Conservation (phyloP, 2,797 vertebrate genomes). For the Sparus aurata region DNA sequence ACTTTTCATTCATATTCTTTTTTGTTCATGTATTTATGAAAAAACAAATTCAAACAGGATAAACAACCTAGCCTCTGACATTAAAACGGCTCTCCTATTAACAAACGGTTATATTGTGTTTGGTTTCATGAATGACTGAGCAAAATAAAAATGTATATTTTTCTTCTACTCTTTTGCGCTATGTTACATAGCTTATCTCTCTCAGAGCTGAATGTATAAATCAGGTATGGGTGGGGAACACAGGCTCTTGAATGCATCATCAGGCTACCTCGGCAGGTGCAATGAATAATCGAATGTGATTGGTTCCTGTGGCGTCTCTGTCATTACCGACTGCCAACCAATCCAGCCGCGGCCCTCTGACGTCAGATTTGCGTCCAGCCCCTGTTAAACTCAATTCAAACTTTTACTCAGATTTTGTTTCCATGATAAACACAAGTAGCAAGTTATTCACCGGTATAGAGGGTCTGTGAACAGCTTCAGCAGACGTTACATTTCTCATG, state of each 20-base stretch:
- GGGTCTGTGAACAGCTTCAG: background rate
- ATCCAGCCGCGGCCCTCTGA: constrained; percentile 3
- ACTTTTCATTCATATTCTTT: background rate
- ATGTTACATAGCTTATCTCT: too few relatives aligned
- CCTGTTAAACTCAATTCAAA: constrained; percentile 53
- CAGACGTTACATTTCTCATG: constrained; percentile 23
- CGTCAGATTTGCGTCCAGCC: constrained; percentile 33
- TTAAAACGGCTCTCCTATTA: background rate
- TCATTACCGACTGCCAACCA: constrained; percentile 34
- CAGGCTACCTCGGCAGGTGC: constrained; percentile 51
- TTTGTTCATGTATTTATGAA: background rate
- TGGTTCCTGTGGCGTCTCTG: constrained; percentile 34
- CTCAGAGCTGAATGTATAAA: background rate
- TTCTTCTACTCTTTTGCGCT: background rate
- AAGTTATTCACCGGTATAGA: background rate
- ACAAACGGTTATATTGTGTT: background rate
- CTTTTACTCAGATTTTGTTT: constrained; percentile 31
- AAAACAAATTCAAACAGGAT: background rate
- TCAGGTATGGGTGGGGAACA: background rate
- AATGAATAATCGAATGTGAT: constrained; percentile 38
- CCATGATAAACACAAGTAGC: background rate
- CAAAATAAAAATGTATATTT: background rate
- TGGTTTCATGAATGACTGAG: background rate
- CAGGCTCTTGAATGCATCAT: background rate
- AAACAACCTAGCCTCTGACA: background rate